Conservation (phyloP, 2,888 invertebrate genomes). For the Macrophya alboannulata region DNA sequence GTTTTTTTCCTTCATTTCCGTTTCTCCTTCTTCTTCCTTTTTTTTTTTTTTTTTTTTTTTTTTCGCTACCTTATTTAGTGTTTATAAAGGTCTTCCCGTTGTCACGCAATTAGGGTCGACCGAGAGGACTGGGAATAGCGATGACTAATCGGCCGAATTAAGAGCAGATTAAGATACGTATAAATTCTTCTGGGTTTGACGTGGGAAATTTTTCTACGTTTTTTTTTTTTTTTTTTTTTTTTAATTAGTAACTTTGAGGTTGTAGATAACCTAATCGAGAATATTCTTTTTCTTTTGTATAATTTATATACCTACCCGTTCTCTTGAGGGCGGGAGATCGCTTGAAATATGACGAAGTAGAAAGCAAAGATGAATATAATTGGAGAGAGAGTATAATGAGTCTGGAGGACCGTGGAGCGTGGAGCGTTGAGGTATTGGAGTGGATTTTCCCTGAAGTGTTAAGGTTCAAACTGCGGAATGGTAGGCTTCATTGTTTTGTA, state of each 20-base stretch:
- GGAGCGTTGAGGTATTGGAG: slow-evolving; percentile 10
- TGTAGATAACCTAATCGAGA: background rate
- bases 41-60: too few relatives aligned
- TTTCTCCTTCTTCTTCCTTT: too few relatives aligned
- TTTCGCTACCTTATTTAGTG: background rate
- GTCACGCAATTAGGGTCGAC: slow-evolving; percentile 21
- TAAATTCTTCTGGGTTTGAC: background rate
- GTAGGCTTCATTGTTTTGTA: slow-evolving; percentile 27
- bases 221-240: background rate
- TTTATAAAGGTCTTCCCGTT: slow-evolving; percentile 25
- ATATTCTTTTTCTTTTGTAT: background rate
- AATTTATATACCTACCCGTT: background rate
- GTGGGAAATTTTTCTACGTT: background rate
- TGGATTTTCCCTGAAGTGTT: background rate
- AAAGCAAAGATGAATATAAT: slow-evolving; percentile 30
- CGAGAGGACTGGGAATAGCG: background rate
- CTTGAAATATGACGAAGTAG: slow-evolving; percentile 32
- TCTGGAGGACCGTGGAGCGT: background rate
- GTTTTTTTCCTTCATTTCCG: background rate
- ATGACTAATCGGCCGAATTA: slow-evolving; percentile 22
- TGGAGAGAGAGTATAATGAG: slow-evolving; percentile 33
- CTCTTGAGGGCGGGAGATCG: background rate
- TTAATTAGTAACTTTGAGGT: background rate
- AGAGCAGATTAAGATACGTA: background rate
- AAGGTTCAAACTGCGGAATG: slow-evolving; percentile 42